Base-by-base conservation (phyloP, 2,113 vertebrate species). In the Arizona elegans region DNA sequence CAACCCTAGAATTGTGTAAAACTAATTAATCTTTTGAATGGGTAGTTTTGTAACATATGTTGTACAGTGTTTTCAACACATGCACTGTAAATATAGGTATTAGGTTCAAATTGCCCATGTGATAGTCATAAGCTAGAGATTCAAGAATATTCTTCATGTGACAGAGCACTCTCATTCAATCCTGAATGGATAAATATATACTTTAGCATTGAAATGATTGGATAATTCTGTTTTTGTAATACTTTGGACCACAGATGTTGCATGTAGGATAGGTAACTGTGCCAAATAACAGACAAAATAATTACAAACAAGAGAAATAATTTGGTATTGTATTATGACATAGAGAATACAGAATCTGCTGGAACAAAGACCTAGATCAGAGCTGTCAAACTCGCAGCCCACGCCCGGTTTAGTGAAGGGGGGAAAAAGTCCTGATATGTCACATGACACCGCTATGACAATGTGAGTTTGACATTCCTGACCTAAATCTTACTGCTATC, bases 11-110 rank as follows among this genome's bases (percentile, higher is more conserved):
- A 94, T 86, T 92, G 10, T 86, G 59, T 88, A 7, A 91, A 47
- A 11, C 23, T 26, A 92, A 92, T 88, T 94, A 93, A 94, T 96
- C 92, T 95, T 94, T 91, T 85, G 53, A 95, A 91, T 92, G 92
- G 85, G 29, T 81, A 91, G 11, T 86, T 50, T 52, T 91, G 86
- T 56, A 87, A 89, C 55, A 92, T 86, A 86, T 90, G 54, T 38
- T 59, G 70, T n/a, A 12, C 70, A 86, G 33, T 93, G 29, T 59
- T 93, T 92, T 58, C 38, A 89, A 70, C 33, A 12, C 17, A 85
- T 8, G 24, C 81, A 58, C n/a, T 89, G 58, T 92, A 56, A 55
- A 58, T 85, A 89, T 43, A 58, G 43, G 53, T 8, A 70, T 70
- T 92, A 88, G 59, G 6, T n/a, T 92, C 43, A 65, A 55, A 70